Conservation (phyloP, 1,140 invertebrate species). For the Zaprionus capensis region DNA sequence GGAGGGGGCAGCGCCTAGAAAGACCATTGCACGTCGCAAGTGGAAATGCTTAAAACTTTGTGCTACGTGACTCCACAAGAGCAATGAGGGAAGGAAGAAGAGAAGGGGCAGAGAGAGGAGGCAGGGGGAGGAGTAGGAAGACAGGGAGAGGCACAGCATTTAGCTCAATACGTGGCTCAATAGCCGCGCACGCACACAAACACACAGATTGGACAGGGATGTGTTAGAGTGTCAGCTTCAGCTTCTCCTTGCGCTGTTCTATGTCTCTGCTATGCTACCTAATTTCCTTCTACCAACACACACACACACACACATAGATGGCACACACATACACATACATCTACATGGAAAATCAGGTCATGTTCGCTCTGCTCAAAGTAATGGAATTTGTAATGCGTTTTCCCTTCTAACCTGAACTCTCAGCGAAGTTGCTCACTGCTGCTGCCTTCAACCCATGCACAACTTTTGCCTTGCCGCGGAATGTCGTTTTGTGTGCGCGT, state of each 20-base stretch:
- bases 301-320: conserved; percentile 1
- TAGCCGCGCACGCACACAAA: conserved; percentile 71
- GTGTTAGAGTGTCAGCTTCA: conserved; percentile 31
- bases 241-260: conserved; percentile 10
- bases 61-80: conserved; percentile 79
- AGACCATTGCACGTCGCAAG: conserved; percentile 77
- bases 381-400: conserved; percentile 83
- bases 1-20: background rate
- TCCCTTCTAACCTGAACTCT: conserved; percentile 22
- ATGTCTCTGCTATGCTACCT: conserved; percentile 40
- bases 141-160: conserved; percentile 19
- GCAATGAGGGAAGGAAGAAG: conserved; percentile 5
- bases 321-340: conserved; percentile 54
- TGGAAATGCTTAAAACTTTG: conserved; percentile 81
- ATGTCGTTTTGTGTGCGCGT: conserved; percentile 78
- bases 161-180: conserved; percentile 76
- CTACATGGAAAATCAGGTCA: conserved; percentile 78
- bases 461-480: conserved; percentile 63
- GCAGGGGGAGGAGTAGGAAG: background rate
- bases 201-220: background rate
- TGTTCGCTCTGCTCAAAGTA: conserved; percentile 79
- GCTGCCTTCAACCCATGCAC: conserved; percentile 7
- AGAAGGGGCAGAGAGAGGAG: background rate
- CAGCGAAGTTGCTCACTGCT: conserved; percentile 6
- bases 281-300: conserved; percentile 64